Evolutionary conservation across 2,113 vertebrate genomes (phyloP), one percentile per base, ranked within the genome.

Genomic region (Chlamydotis undulata): DNA sequence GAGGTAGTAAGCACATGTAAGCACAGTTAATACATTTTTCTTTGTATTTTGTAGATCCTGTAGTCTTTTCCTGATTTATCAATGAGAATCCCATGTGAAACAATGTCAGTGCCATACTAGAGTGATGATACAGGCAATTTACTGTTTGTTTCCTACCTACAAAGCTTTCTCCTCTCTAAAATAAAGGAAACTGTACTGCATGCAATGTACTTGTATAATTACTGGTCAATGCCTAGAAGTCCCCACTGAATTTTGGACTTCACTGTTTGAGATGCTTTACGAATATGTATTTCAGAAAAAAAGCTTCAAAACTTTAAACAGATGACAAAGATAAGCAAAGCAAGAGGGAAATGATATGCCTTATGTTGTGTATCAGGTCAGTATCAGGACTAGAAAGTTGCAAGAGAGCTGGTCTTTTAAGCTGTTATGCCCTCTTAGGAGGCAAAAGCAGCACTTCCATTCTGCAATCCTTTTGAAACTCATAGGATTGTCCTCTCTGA

Each of bases 391-490:
- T 63, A 15, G 37, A 70, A 85, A 81, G 50, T 39, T 89, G 14
- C 6, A n/a, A 43, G 17, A 43, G 17, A 73, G 11, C 49, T n/a
- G 19, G 6, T 59, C 43, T 86, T n/a, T 75, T 79, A 47, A 67
- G 52, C 17, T 81, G 31, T n/a, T 74, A 29, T 0, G 0, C 15
- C 14, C 9, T 69, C 0, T 1, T 6, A 80, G 49, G 19, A 86
- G 25, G 19, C 39, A 50, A 69, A 91, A 43, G 12, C 4, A 12
- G 24, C 12, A 9, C 17, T 92, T 81, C 31, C 37, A 9, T 69
- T 76, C 65, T 71, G 25, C 4, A 3, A 19, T 45, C 56, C 7
- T 76, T 56, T 88, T 73, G 43, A 60, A 82, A 64, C 19, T 68
- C 22, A 31, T 55, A 50, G 9, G 6, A 37, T 75, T 21, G 15